A percentile compares a stretch with the other conserved stretches of the same genome.
Conservation (phyloP, 2,888 invertebrate genomes). For the Ormyrus nitidulus region DNA sequence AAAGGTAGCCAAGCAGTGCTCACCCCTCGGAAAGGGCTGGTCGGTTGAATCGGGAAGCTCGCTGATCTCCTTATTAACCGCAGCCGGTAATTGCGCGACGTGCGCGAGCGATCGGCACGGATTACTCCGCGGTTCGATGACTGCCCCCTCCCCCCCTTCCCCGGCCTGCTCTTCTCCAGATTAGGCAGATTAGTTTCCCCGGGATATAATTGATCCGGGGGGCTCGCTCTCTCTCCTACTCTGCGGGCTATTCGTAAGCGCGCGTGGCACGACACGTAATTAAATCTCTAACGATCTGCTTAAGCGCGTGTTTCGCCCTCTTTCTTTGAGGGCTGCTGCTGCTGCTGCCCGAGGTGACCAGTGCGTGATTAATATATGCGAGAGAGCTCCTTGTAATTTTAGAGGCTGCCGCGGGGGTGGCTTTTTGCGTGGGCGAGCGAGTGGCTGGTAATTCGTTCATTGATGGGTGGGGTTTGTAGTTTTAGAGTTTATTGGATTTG, state of each 20-base stretch:
- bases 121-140: conserved; percentile 72
- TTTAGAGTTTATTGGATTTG: too few relatives aligned
- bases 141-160: conserved; percentile 37
- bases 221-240: background rate
- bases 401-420: background rate
- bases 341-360: conserved; percentile 23
- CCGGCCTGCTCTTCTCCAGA: conserved; percentile 60
- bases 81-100: conserved; percentile 73
- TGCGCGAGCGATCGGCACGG: conserved; percentile 68
- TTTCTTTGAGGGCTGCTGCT: conserved; percentile 4
- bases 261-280: conserved; percentile 49
- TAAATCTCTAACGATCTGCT: conserved; percentile 51
- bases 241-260: conserved; percentile 4
- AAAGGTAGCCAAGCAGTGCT: too few relatives aligned
- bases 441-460: conserved; percentile 8
- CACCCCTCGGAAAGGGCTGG: too few relatives aligned
- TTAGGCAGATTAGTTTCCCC: conserved; percentile 73
- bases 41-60: conserved; percentile 55
- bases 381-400: background rate
- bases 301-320: conserved; percentile 23
- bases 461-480: background rate
- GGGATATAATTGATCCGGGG: conserved; percentile 56
- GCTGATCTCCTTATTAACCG: conserved; percentile 75
- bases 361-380: conserved; percentile 39
- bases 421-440: background rate